phyloP scores from a whole-genome alignment of 1,140 invertebrate species.

The Papilio dardanus region DNA sequence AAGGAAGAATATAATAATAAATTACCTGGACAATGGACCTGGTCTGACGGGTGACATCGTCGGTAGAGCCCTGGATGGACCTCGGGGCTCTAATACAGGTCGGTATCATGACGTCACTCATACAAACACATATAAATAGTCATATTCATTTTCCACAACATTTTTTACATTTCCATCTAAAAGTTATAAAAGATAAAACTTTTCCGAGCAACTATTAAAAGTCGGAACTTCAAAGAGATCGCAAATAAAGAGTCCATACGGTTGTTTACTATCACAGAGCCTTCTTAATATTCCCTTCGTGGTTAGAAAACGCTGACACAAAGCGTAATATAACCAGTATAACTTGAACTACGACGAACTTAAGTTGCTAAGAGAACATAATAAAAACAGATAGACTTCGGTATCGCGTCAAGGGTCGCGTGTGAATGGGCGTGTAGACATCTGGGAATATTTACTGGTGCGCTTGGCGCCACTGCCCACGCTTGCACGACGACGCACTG shows the following conservation, averaged over 20 bases:
- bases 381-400: conserved; percentile 44
- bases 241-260: background rate
- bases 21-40: conserved; percentile 84
- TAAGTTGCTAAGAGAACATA: background rate
- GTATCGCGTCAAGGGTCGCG: conserved; percentile 62
- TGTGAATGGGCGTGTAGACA: conserved; percentile 68
- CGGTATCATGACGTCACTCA: conserved; percentile 82
- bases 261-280: conserved; percentile 28
- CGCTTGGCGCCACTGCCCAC: conserved; percentile 65
- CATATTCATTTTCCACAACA: background rate
- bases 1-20: background rate
- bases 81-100: conserved; percentile 82
- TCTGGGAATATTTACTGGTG: conserved; percentile 76
- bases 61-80: conserved; percentile 82
- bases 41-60: conserved; percentile 84
- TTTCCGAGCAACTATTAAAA: conserved; percentile 32
- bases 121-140: conserved; percentile 18
- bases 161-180: background rate
- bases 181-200: conserved; percentile 40
- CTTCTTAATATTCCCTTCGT: conserved; percentile 32
- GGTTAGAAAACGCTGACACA: conserved; percentile 22
- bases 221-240: conserved; percentile 24
- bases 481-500: conserved; percentile 46
- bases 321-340: conserved; percentile 27
- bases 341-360: conserved; percentile 38